Base-by-base conservation (phyloP, 1,140 invertebrate species). In the Nasonia giraulti region DNA sequence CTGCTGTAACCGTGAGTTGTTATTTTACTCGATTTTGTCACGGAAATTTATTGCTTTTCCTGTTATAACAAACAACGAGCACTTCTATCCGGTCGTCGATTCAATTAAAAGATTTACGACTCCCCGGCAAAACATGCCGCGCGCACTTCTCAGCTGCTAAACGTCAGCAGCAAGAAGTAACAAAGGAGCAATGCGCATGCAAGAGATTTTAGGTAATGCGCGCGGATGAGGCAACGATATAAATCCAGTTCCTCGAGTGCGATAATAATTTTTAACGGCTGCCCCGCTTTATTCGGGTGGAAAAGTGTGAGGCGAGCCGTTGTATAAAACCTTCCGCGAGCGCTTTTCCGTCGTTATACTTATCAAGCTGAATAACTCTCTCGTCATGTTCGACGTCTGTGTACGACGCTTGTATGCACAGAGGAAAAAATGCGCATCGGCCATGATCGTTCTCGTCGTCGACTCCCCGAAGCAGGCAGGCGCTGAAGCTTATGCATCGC, bases 401-500 rank as follows among this genome's bases (percentile, higher is more conserved):
- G 40, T 17, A 77, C 37, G 11, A 47, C 37, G 37, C 50, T 37
- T 62, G 27, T 83, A 83, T 47, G 71, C n/a, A 23, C 4, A 37
- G 40, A 7, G 78, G 85, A 84, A 50, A 23, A n/a, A 37, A 74
- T 81, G 68, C 20, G 82, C 80, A 75, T 40, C 71, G 47, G 50
- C 68, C 23, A 62, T 33, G 44, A 78, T 78, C 75, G 40, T 75
- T 50, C 44, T 50, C 17, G 37, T 27, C 27, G 27, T 76, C 40
- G 37, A 10, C 44, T 47, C 37, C 40, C 20, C 74, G 44, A 50
- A 10, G 14, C 23, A 2, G 14, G 10, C 77, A 83, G 5, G n/a
- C n/a, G 68, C 68, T 71, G 40, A 44, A 87, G 86, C 86, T 83
- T 87, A 90, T 90, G 88, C 89, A 89, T 91, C 90, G 91, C 90